Evolutionary conservation across 1,140 invertebrate species (phyloP), one percentile per base, ranked within the genome.

Genomic region (Zelostemma sp.): DNA sequence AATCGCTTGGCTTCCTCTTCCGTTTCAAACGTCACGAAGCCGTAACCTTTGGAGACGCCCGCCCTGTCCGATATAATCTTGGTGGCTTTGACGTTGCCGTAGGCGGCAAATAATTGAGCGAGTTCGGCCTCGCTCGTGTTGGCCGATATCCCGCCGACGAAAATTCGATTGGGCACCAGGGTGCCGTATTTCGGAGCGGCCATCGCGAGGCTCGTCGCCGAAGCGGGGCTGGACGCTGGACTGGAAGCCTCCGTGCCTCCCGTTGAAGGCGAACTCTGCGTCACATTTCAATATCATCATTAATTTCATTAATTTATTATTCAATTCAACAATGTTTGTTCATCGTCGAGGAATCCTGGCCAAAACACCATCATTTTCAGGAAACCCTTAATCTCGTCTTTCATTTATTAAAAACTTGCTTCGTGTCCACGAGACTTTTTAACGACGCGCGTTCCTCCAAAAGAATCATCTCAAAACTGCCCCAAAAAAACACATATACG

Each of bases 51-150:
- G 31, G 96, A 97, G 0, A 97, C 94, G 1, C 96, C 96, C 65
- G 94, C 95, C 72, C 95, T 87, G 83, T 98, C 96, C 72, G 92
- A 91, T 73, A 98, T 97, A 65, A 98, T 97, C 87, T 98, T 97
- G 19, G 95, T 94, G 25, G 93, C 95, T 76, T 93, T 96, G 1
- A 98, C 95, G 45, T 93, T 93, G 9, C 96, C 96, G 85, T 96
- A 97, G 21, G 89, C 88, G 40, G 91, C 93, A 83, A 95, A 95
- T 28, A 95, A 88, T 75, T 93, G 91, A 80, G 90, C 89, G 62
- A 96, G 81, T 80, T 96, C 94, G 33, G 90, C 89, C 84, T 95
- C 94, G 43, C 93, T 95, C 35, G 93, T 95, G 58, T 90, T 93
- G 51, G 93, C 89, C 11, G 95, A 93, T 74, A 97, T 95, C n/a